Percentiles rank a stretch among this genome's conserved stretches.
Conservation (phyloP, 2,888 invertebrate species). For the Nomada fucata region DNA sequence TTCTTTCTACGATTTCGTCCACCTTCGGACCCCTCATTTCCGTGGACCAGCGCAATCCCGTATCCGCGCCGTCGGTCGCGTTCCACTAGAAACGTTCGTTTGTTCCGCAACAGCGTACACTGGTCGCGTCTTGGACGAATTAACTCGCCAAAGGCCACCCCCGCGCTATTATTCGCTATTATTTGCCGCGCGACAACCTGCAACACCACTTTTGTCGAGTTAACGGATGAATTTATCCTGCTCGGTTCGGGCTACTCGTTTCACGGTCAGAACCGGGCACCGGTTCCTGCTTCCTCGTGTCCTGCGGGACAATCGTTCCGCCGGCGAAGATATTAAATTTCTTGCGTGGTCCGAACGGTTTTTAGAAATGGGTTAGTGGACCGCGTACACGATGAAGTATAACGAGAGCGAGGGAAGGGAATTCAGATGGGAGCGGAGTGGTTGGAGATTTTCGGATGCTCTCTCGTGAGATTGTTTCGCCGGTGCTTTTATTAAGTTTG, state of each 20-base stretch:
- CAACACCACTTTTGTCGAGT: slow-evolving; percentile 40
- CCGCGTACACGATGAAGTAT: background rate
- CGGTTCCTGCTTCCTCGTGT: background rate
- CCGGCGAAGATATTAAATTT: slow-evolving; percentile 33
- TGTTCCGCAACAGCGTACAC: slow-evolving; percentile 30
- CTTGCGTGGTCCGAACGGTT: background rate
- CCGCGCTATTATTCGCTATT: slow-evolving; percentile 39
- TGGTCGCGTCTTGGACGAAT: slow-evolving; percentile 23
- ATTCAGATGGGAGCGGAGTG: background rate
- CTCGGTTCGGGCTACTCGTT: background rate
- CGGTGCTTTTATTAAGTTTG: slow-evolving; percentile 8
- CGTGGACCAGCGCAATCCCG: slow-evolving; percentile 49
- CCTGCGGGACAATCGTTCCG: slow-evolving; percentile 28
- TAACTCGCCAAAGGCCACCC: slow-evolving; percentile 15
- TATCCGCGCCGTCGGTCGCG: background rate
- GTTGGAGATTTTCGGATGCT: background rate
- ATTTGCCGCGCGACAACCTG: slow-evolving; percentile 21
- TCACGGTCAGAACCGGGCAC: background rate
- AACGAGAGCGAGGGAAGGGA: slow-evolving; percentile 6
- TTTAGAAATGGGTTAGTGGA: slow-evolving; percentile 17
- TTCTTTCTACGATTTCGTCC: slow-evolving; percentile 46
- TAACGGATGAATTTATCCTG: slow-evolving; percentile 27
- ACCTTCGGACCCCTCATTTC: slow-evolving; percentile 56
- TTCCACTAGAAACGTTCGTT: slow-evolving; percentile 14
- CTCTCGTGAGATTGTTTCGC: background rate